These are phyloP conservation scores for Poeciliopsis turneri DNA, from an alignment of 2,797 vertebrate species.

Conservation along the genomic window DNA sequence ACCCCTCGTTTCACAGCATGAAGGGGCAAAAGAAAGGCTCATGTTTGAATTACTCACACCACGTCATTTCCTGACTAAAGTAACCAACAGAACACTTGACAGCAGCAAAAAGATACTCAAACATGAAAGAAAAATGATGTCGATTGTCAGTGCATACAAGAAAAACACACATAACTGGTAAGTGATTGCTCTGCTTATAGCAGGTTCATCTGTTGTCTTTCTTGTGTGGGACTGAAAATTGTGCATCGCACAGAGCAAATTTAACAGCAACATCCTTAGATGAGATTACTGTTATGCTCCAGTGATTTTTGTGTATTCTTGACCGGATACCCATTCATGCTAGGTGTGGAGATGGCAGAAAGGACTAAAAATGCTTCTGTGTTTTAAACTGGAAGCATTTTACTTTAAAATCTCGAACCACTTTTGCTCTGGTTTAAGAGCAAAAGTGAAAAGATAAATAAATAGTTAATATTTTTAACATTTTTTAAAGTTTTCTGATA, in stretches of 20 bases:
- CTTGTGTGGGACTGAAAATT: background rate
- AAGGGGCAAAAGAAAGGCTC: slow-evolving; percentile 1
- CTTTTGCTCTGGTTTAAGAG: background rate
- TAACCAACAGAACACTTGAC: background rate
- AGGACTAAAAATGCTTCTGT: background rate
- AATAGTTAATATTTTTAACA: background rate
- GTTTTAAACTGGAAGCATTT: background rate
- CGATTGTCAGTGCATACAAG: background rate
- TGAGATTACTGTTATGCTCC: background rate
- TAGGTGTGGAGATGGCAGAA: background rate
- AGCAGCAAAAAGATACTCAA: background rate
- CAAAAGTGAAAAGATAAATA: background rate
- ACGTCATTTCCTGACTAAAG: background rate
- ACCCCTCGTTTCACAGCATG: slow-evolving; percentile 4
- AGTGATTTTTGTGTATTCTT: background rate
- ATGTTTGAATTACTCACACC: background rate
- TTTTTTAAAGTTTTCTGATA: background rate
- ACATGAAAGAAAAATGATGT: background rate
- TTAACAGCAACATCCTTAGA: background rate
- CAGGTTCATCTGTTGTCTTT: background rate
- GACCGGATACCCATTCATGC: background rate
- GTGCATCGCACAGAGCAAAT: background rate
- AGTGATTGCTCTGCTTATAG: background rate
- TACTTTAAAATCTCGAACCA: background rate
- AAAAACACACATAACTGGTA: background rate